Evolutionary conservation across 2,113 vertebrate genomes (phyloP), one percentile per base, ranked within the genome.

Genomic region (Gallinago undulata): DNA sequence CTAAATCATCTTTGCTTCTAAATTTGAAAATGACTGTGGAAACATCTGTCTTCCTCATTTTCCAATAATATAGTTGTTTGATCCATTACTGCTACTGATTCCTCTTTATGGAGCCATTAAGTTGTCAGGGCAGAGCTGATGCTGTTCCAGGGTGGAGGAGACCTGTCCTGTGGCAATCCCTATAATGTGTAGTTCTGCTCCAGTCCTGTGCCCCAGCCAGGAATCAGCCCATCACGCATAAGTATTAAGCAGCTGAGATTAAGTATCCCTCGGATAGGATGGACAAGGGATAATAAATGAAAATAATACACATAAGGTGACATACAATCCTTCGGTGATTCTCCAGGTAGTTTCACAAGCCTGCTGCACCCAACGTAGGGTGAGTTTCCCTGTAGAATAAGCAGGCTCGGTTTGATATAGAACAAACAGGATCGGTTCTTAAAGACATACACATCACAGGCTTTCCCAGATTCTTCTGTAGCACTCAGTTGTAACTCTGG

Each of bases 181-280:
- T 48, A 7, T 51, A 35, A 62, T 16, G 5, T 39, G 16, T 53
- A 81, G 25, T 17, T 89, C 67, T 63, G 19, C 24, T 72, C 17
- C 24, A 25, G 1, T 11, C 22, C n/a, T 47, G 12, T 31, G 41
- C 9, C 23, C 13, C 45, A 50, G 23, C 3, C 59, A 56, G 77
- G 80, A 30, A 39, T 13, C 4, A 2, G 35, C 28, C 21, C 59
- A 39, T 48, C 35, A 18, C 0, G 7, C 30, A 4, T 0, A 51
- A 19, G 5, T 67, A 19, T 48, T 39, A 39, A 68, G 14, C 17
- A 68, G 17, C 37, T 41, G 25, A 3, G 33, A 51, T 74, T 78
- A 69, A 23, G 1, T 12, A 69, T 28, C 27, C 6, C 13, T 55
- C n/a, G 63, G 31, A 30, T 63, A 84, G 4, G 2, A 82, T 37